Conservation (phyloP, 2,797 vertebrate species). For the Sitta carolinensis region DNA sequence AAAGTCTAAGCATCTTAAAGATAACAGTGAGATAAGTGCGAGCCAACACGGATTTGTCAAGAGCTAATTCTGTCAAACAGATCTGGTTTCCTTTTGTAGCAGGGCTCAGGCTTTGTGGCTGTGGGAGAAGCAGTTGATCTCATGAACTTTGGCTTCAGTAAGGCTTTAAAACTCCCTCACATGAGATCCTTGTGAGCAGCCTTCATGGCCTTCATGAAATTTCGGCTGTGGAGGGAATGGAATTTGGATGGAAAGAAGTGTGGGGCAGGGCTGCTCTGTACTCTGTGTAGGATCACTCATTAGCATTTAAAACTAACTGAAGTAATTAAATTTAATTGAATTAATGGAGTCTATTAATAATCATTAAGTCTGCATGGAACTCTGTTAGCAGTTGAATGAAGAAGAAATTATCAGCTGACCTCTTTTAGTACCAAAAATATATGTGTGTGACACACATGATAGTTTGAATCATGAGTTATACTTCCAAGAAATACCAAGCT, state of each 20-base stretch:
- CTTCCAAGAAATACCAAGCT: background rate
- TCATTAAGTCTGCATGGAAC: background rate
- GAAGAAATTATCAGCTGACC: background rate
- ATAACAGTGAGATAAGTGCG: background rate
- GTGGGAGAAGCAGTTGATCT: background rate
- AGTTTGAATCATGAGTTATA: background rate
- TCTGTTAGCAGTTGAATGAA: background rate
- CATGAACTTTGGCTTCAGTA: background rate
- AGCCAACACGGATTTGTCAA: slow-evolving; percentile 3
- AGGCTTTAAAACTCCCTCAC: background rate
- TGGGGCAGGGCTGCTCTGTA: background rate
- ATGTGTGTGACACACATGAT: background rate
- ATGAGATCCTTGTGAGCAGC: background rate
- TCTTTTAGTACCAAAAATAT: background rate
- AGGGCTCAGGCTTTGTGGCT: background rate
- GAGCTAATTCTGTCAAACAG: background rate
- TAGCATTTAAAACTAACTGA: background rate
- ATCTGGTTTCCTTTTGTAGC: background rate
- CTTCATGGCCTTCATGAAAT: background rate
- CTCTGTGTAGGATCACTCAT: background rate
- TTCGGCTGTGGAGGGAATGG: background rate
- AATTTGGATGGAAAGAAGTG: background rate
- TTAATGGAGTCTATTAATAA: background rate
- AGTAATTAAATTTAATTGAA: background rate
- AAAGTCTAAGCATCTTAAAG: slow-evolving; percentile 12